A percentile compares a stretch with the other conserved stretches of the same genome.
Conservation (phyloP, 1,140 invertebrate species). For the Trichomalopsis sarcophagae region DNA sequence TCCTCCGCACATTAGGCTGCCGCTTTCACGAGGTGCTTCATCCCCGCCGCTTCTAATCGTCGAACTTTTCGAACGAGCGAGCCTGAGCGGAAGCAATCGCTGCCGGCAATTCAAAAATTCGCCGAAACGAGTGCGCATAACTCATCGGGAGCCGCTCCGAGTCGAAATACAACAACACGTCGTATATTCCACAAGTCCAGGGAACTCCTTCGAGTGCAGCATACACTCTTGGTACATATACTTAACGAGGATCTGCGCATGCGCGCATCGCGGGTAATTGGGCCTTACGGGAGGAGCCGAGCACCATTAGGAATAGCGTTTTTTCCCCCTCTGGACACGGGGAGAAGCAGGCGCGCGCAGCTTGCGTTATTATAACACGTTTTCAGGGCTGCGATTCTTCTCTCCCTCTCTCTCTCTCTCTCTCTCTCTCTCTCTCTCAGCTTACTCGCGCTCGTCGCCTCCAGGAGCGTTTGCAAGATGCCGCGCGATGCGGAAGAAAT, state of each 20-base stretch:
- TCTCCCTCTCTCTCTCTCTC: background rate
- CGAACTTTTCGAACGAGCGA: background rate
- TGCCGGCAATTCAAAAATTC: background rate
- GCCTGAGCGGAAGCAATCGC: background rate
- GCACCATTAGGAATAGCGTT: background rate
- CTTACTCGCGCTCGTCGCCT: background rate
- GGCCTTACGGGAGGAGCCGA: slow-evolving; percentile 1
- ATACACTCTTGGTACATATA: background rate
- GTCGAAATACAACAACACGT: background rate
- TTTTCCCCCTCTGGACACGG: background rate
- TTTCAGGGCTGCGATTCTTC: background rate
- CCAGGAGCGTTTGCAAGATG: slow-evolving; percentile 33
- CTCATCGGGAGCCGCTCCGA: no score
- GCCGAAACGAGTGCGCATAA: background rate
- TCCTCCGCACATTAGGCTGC: background rate
- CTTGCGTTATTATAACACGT: background rate
- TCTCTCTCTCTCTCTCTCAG: background rate
- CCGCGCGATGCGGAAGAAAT: slow-evolving; percentile 45
- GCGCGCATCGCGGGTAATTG: background rate
- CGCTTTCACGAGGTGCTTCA: no score
- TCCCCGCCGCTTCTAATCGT: background rate
- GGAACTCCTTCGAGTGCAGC: background rate
- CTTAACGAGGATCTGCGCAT: slow-evolving; percentile 1
- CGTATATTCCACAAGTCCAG: background rate
- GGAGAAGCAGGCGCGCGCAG: background rate